These are phyloP conservation scores for Leptinotarsa lineolata DNA, from an alignment of 1,140 invertebrate genomes.

Conservation along the genomic window DNA sequence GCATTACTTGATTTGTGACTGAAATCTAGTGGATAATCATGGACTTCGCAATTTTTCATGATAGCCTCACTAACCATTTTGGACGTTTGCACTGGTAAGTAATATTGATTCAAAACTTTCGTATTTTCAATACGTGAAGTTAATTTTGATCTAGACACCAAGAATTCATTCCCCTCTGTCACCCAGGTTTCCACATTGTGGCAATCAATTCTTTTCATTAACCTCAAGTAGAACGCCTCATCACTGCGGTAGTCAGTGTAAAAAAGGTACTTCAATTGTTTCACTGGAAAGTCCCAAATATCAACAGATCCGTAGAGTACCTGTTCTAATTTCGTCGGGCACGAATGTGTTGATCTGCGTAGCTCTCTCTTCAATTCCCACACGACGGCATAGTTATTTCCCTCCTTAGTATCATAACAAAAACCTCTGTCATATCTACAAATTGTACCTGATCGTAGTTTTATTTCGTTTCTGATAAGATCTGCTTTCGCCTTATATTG, in stretches of 20 bases:
- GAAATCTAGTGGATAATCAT: background rate
- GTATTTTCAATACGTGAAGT: background rate
- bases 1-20: background rate
- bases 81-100: background rate
- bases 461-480: background rate
- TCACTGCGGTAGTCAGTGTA: background rate
- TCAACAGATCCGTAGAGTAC: background rate
- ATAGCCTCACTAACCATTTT: background rate
- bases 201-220: background rate
- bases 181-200: background rate
- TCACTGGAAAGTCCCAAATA: background rate
- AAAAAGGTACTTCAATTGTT: background rate
- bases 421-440: background rate
- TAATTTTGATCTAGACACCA: background rate
- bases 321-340: background rate
- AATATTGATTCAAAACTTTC: background rate
- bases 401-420: background rate
- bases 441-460: background rate
- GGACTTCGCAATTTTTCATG: background rate
- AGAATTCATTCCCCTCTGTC: background rate
- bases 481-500: background rate
- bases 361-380: background rate
- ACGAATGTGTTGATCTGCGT: background rate
- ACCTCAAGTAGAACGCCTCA: background rate
- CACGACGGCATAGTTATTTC: background rate